A percentile compares a stretch with the other conserved stretches of the same genome.
Conservation (phyloP, 1,140 invertebrate genomes). For the Rhopalosiphum padi region DNA sequence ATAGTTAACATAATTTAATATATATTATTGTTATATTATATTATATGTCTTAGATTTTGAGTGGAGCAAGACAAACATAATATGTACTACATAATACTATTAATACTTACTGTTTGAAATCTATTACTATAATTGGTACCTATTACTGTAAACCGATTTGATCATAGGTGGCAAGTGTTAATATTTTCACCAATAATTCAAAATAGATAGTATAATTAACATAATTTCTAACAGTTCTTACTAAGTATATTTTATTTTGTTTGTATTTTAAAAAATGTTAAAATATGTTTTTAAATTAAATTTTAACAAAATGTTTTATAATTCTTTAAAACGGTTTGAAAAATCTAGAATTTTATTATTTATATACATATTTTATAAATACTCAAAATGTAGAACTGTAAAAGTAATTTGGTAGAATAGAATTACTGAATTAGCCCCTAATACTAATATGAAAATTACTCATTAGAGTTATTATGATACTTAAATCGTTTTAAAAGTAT, state of each 20-base stretch:
- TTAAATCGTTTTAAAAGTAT: too few species aligned
- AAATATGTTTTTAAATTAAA: not conserved
- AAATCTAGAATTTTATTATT: too few species aligned
- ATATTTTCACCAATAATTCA: not conserved
- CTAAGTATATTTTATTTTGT: too few species aligned
- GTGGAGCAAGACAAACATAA: not conserved
- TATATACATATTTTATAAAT: too few species aligned
- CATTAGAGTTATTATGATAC: too few species aligned
- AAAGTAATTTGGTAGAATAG: too few species aligned
- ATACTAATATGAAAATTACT: too few species aligned
- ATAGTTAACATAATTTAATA: not conserved
- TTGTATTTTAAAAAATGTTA: not conserved
- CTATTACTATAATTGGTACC: not conserved
- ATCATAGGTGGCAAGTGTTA: not conserved
- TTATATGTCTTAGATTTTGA: not conserved
- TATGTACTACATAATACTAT: too few species aligned
- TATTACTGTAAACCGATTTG: not conserved
- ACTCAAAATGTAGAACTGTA: too few species aligned
- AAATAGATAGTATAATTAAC: not conserved
- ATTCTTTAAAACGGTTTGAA: not conserved
- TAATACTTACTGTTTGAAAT: not conserved
- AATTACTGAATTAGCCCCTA: too few species aligned
- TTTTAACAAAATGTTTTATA: not conserved
- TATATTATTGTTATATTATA: not conserved
- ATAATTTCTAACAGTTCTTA: too few species aligned